Percentiles rank a stretch among this genome's conserved stretches.
These are phyloP conservation scores for Dermatemys mawii DNA, from an alignment of 2,113 vertebrate species.

Conservation along the genomic window DNA sequence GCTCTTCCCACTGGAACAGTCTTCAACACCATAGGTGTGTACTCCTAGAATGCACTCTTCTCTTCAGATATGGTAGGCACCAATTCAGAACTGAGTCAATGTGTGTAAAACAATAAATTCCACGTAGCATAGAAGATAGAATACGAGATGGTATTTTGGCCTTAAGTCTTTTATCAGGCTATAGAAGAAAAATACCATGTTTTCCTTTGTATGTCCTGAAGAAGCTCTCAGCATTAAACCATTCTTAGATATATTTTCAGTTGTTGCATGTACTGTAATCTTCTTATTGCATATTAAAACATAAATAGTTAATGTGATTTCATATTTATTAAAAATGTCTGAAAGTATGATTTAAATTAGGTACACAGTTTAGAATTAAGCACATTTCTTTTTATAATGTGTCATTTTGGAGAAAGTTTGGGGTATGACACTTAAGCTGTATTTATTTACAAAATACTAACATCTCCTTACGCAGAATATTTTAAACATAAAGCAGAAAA, in stretches of 20 bases:
- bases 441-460: slow-evolving; percentile 29
- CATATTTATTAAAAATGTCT: neutral
- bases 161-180: neutral
- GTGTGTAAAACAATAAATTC: neutral
- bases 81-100: slow-evolving; percentile 8
- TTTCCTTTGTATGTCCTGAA: slow-evolving; percentile 21
- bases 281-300: slow-evolving; percentile 31
- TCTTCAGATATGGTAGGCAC: neutral
- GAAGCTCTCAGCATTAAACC: slow-evolving; percentile 24
- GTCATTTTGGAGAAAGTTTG: neutral
- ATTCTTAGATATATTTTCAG: neutral
- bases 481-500: slow-evolving; percentile 40
- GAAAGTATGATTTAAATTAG: neutral
- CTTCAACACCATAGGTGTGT: neutral
- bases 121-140: slow-evolving; percentile 40
- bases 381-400: too few species aligned
- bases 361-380: neutral
- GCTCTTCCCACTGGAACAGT: neutral
- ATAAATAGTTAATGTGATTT: neutral
- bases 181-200: neutral
- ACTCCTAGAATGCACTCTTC: slow-evolving; percentile 58
- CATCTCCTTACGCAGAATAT: slow-evolving; percentile 47
- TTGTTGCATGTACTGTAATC: neutral
- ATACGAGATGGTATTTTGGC: slow-evolving; percentile 1
- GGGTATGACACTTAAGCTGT: neutral